phyloP scores from a whole-genome alignment of 2,888 invertebrate species.

The Andrena haemorrhoa region DNA sequence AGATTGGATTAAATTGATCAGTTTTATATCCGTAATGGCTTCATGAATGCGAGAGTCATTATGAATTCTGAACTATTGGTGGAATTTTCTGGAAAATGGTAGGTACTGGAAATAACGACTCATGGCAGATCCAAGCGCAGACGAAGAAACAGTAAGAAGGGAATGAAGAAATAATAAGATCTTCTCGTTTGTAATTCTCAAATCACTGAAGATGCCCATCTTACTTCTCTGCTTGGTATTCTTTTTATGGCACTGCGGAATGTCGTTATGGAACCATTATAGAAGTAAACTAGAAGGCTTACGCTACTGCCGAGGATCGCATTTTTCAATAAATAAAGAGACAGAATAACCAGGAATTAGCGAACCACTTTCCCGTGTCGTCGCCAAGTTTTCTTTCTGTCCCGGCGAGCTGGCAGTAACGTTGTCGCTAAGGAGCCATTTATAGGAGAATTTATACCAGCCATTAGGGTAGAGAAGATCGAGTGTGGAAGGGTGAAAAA shows the following conservation, averaged over 20 bases:
- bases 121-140: too few relatives aligned
- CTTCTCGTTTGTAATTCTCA: conserved; percentile 2
- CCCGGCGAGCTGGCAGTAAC: conserved; percentile 39
- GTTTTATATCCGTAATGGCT: background rate
- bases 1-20: too few relatives aligned
- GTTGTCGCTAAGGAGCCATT: conserved; percentile 69
- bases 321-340: conserved; percentile 3
- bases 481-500: conserved; percentile 74
- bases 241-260: background rate
- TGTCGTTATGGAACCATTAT: conserved; percentile 7
- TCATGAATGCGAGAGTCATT: background rate
- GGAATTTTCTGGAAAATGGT: background rate
- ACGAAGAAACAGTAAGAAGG: background rate
- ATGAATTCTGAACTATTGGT: background rate
- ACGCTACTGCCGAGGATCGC: background rate
- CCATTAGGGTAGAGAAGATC: conserved; percentile 73
- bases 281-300: background rate
- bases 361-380: conserved; percentile 23
- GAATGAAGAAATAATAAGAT: conserved; percentile 28
- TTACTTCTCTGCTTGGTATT: background rate
- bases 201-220: conserved; percentile 13
- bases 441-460: conserved; percentile 78
- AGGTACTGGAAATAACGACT: background rate
- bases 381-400: conserved; percentile 35
- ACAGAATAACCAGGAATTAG: conserved; percentile 36